These are phyloP conservation scores for Brachionus koreanus DNA, from an alignment of 1,140 invertebrate genomes.

Conservation along the genomic window DNA sequence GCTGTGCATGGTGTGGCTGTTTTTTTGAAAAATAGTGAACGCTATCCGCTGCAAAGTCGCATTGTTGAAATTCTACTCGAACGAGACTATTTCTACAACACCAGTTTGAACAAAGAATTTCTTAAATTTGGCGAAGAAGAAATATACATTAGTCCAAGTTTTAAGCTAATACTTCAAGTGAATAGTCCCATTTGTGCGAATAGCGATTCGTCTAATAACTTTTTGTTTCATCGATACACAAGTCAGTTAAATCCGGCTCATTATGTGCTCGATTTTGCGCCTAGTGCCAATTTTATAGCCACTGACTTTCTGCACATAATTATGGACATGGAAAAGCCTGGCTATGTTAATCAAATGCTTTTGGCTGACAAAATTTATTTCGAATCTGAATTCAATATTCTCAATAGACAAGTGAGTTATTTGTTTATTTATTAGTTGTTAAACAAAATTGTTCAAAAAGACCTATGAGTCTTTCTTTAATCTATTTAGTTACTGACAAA, in stretches of 20 bases:
- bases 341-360: constrained; percentile 17
- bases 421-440: background rate
- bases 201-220: background rate
- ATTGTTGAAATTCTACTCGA: constrained; percentile 3
- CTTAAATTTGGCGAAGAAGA: constrained; percentile 23
- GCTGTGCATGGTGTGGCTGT: constrained; percentile 51
- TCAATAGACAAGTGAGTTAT: background rate
- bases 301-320: constrained; percentile 6
- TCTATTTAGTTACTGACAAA: too few relatives aligned
- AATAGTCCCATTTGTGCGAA: background rate
- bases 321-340: constrained; percentile 30
- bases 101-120: background rate
- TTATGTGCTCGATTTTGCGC: constrained; percentile 8
- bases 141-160: constrained; percentile 4
- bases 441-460: too few relatives aligned
- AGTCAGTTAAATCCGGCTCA: constrained; percentile 18
- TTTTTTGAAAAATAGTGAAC: constrained; percentile 10
- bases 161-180: constrained; percentile 31
- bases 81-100: constrained; percentile 9
- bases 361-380: constrained; percentile 7
- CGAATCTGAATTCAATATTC: constrained; percentile 3
- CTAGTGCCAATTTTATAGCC: background rate
- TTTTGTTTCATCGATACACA: constrained; percentile 8
- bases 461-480: too few relatives aligned
- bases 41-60: background rate